A percentile compares a stretch with the other conserved stretches of the same genome.
phyloP scores from a whole-genome alignment of 30 jellyfish, hydroid and myxozoan species.

The Aurelia aurita complex sp. Pacific region DNA sequence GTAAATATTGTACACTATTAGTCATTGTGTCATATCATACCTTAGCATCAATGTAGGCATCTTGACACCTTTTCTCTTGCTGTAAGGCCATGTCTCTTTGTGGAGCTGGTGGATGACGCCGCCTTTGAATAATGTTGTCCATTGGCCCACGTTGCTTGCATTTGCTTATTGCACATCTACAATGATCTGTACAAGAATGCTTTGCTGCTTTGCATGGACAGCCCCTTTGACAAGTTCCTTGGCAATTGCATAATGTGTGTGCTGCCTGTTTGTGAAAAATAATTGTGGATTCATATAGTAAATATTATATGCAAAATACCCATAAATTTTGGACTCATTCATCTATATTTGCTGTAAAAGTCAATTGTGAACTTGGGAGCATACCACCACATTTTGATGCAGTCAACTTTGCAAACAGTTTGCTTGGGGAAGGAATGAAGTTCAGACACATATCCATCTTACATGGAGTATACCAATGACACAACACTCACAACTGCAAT shows the following conservation, averaged over 20 bases:
- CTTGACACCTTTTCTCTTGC: constrained; percentile 5
- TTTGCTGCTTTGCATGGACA: constrained; percentile 4
- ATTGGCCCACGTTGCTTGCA: constrained; percentile 1
- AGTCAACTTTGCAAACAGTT: no score
- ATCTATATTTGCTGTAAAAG: background rate
- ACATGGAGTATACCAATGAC: no score
- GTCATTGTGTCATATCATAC: no score
- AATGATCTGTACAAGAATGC: background rate
- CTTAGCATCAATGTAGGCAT: no score
- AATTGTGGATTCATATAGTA: background rate
- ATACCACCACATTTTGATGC: no score
- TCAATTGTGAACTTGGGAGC: background rate
- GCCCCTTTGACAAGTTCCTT: constrained; percentile 8
- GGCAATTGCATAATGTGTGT: constrained; percentile 2
- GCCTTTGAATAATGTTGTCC: background rate
- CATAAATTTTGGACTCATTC: background rate
- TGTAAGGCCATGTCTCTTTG: background rate
- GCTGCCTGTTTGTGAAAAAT: constrained; percentile 3
- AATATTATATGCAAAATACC: background rate
- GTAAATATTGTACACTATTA: no score
- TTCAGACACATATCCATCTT: no score
- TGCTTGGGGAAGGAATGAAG: no score
- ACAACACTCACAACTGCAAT: no score
- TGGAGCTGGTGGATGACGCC: background rate
- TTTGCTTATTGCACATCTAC: constrained; percentile 2